Base-by-base conservation (phyloP, 2,888 invertebrate species). In the Lydus trimaculatus region DNA sequence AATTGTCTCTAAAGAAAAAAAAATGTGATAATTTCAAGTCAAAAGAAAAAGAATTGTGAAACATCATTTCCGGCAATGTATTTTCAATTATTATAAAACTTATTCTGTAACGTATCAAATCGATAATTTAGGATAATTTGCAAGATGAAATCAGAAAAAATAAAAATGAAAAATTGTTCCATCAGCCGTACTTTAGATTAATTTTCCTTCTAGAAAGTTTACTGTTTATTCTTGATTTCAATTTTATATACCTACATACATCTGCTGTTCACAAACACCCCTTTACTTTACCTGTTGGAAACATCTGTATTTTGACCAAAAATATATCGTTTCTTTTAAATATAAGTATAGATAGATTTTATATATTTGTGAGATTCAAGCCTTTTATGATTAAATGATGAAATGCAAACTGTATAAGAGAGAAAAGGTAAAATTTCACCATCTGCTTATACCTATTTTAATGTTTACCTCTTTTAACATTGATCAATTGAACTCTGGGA, bases 281-380 rank as follows among this genome's bases (percentile, higher is more conserved):
- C 56, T 56, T 56, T 56, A 56, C 56, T 56, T 56, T 56, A 56
- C 56, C 56, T 56, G 56, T 11, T 56, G 25, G 4, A 56, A 56
- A 56, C 56, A 56, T 56, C 56, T 56, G 56, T 56, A 56, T 56
- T 56, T 56, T 56, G 56, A 28, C 56, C 56, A 56, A 56, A 56
- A 56, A 28, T 56, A 25, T 56, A 56, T 28, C 56, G 20, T 48
- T 20, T 48, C n/a, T 20, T 43, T 43, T 43, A n/a, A 43, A 43
- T 6, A 8, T 7, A n/a, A n/a, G n/a, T n/a, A n/a, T n/a, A n/a
- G n/a, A 33, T 36, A 36, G 13, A 36, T 36, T 15, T 36, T 36
- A 36, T 36, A 36, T 36, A 15, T 56, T 56, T 56, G 7, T 56
- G 56, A 28, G 25, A 56, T 56, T 56, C 56, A 56, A 56, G 56